These are phyloP conservation scores for Gastrophryne carolinensis DNA, from an alignment of 2,797 vertebrate genomes.

Conservation along the genomic window DNA sequence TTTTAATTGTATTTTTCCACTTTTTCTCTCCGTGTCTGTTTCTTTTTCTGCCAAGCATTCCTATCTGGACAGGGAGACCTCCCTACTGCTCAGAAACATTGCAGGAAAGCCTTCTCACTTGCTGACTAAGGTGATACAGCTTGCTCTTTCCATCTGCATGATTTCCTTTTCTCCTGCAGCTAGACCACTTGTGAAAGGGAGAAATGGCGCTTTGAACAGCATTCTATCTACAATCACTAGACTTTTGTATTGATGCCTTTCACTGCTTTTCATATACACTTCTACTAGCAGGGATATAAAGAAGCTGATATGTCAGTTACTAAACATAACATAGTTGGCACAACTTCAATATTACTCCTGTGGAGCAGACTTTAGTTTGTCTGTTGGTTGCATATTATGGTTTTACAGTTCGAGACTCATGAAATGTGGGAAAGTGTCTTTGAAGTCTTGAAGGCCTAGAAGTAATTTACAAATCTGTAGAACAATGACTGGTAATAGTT, in stretches of 20 bases:
- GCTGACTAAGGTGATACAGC: slow-evolving; percentile 96
- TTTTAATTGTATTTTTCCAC: slow-evolving; percentile 75
- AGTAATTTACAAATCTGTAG: too few relatives aligned
- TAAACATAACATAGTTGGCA: too few relatives aligned
- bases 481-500: too few relatives aligned
- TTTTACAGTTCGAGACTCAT: too few relatives aligned
- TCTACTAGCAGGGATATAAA: too few relatives aligned
- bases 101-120: slow-evolving; percentile 98
- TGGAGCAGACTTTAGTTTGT: background rate
- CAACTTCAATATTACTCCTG: too few relatives aligned
- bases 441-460: too few relatives aligned
- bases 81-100: slow-evolving; percentile 99
- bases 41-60: slow-evolving; percentile 88
- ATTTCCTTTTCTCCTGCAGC: background rate
- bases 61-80: slow-evolving; percentile 99
- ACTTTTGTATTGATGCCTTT: background rate
- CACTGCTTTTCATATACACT: too few relatives aligned
- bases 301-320: too few relatives aligned
- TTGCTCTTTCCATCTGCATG: slow-evolving; percentile 68
- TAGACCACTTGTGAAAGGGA: slow-evolving; percentile 9
- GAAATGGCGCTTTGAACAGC: background rate
- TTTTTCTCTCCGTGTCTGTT: slow-evolving; percentile 64
- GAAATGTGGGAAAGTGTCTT: too few relatives aligned
- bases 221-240: background rate
- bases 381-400: too few relatives aligned